Conservation (phyloP, 2,113 vertebrate species). For the Chionis minor region DNA sequence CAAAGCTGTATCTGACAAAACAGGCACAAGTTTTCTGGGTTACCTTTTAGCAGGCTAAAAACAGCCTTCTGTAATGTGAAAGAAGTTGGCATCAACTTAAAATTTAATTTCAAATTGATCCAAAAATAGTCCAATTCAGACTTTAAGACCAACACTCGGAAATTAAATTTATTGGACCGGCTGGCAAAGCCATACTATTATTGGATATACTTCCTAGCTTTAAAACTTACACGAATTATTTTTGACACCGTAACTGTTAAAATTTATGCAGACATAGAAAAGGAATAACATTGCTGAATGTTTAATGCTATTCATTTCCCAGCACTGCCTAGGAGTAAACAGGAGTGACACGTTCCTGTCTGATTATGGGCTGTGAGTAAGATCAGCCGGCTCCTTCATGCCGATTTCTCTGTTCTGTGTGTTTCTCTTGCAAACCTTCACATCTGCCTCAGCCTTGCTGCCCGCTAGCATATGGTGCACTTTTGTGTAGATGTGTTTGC, state of each 20-base stretch:
- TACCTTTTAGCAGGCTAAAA: neutral
- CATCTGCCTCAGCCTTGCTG: slow-evolving; percentile 10
- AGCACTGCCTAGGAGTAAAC: slow-evolving; percentile 53
- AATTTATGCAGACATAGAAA: slow-evolving; percentile 41
- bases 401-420: slow-evolving; percentile 32
- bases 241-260: slow-evolving; percentile 48
- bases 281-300: slow-evolving; percentile 54
- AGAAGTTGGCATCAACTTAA: slow-evolving; percentile 4
- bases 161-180: slow-evolving; percentile 3
- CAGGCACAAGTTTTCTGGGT: neutral
- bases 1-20: neutral
- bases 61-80: neutral
- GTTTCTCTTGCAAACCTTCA: slow-evolving; percentile 31
- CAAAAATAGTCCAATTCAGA: neutral
- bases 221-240: slow-evolving; percentile 58
- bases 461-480: neutral
- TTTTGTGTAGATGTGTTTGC: neutral
- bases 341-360: slow-evolving; percentile 31
- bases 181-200: neutral
- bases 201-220: neutral
- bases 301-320: slow-evolving; percentile 56
- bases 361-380: slow-evolving; percentile 26
- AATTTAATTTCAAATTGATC: slow-evolving; percentile 54
- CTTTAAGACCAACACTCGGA: neutral
- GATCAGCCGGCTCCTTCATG: slow-evolving; percentile 11